Base-by-base conservation (phyloP, 2,797 vertebrate species). In the Podargus strigoides region DNA sequence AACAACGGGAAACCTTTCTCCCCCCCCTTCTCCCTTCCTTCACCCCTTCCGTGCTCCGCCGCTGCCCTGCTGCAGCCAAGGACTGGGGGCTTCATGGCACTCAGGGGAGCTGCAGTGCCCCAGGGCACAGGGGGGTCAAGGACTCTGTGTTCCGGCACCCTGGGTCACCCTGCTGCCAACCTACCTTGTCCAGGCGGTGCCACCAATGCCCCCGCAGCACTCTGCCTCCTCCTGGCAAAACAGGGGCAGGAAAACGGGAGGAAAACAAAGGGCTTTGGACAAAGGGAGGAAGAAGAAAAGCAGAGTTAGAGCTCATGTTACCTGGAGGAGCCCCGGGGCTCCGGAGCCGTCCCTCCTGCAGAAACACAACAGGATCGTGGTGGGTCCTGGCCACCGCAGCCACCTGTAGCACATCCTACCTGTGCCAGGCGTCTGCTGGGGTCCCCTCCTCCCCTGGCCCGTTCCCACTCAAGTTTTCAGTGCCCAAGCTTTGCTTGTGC, bases 281-380 rank as follows among this genome's bases (percentile, higher is more conserved):
- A 80, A 76, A 92, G 42, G 46, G 58, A 39, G 30, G 37, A 50
- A 58, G 68, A 58, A 86, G 72, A 68, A 82, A 78, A 91, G 68
- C 60, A 3, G 80, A 77, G 67, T 73, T 58, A 0, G 6, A 70
- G 59, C 46, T 80, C 3, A 24, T 0, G 0, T 73, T 66, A 92
- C 75, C 85, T 82, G 72, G 59, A 77, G 59, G 21, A 87, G 68
- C 21, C 12, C 24, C 1, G 12, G 34, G 60, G 77, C 79, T 85
- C 63, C 0, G 0, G 69, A 75, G 63, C 37, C 5, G 0, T 63
- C 34, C 6, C 58, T 88, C 42, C 73, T 22, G 50, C 15, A 24
- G 59, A 41, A 89, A n/a, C 3, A 1, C 2, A 3, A 10, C 39
- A 14, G n/a, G 41, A 56, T 20, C 0, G 0, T 12, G 80, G 3